Percentiles rank a stretch among this genome's conserved stretches.
Conservation (phyloP, 2,113 vertebrate species). For the Andinoacara biseriatus region DNA sequence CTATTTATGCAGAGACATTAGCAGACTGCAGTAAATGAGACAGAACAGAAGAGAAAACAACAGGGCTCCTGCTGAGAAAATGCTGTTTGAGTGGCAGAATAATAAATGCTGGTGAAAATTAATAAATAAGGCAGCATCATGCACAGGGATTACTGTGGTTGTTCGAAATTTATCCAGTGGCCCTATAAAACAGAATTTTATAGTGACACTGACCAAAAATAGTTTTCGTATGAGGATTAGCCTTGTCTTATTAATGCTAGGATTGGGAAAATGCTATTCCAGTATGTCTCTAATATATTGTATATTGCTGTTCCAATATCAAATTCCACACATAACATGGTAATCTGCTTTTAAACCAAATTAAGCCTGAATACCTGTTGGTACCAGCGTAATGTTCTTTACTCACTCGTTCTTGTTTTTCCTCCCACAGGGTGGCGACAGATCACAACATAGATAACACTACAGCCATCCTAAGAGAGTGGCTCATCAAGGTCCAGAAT, state of each 20-base stretch:
- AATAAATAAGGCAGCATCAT: slow-evolving; percentile 17
- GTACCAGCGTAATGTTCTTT: not conserved
- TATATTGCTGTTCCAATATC: not conserved
- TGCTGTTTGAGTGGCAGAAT: slow-evolving; percentile 25
- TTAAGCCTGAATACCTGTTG: not conserved
- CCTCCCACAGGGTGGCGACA: slow-evolving; percentile 86
- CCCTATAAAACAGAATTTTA: not conserved
- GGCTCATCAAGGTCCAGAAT: slow-evolving; percentile 86
- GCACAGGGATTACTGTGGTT: not conserved
- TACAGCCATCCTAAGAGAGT: slow-evolving; percentile 84
- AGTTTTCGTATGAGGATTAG: not conserved
- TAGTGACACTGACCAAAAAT: not conserved
- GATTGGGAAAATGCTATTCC: not conserved
- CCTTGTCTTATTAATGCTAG: slow-evolving; percentile 2
- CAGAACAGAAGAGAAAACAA: slow-evolving; percentile 21
- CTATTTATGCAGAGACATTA: slow-evolving; percentile 15
- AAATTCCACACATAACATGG: not conserved
- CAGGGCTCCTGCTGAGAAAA: slow-evolving; percentile 2
- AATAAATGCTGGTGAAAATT: slow-evolving; percentile 20
- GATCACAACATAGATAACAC: slow-evolving; percentile 91
- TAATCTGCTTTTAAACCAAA: not conserved
- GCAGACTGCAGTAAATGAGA: not conserved
- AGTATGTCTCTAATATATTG: not conserved
- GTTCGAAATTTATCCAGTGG: not conserved
- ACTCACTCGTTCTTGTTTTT: not conserved